Evolutionary conservation across 2,888 invertebrate species (phyloP), one percentile per base, ranked within the genome.

Genomic region (Oasisia sp.): DNA sequence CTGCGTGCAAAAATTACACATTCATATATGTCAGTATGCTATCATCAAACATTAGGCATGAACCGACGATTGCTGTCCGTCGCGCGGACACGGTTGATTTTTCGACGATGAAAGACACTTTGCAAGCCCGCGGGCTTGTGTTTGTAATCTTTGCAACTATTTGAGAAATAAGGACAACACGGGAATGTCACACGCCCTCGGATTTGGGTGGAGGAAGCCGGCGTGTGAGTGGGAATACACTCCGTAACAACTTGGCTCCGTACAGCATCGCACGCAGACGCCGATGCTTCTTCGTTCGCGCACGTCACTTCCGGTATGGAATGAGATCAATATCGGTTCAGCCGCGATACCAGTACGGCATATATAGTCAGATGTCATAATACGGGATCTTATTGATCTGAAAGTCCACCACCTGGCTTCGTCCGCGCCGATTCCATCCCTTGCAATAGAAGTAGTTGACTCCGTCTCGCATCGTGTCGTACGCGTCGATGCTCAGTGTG

Each of bases 391-490:
- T 91, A 45, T 91, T 44, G 14, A 91, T 50, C 32, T 14, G 19
- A 32, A 91, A 91, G 45, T 91, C n/a, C 45, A 50, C 14, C 5
- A 0, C 14, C 45, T 91, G 8, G 50, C 91, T 91, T 14, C 32
- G 32, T 19, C 91, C 50, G 50, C n/a, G 27, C 12, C 32, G 32
- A 32, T 91, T 91, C 45, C 44, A 45, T 4, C 91, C 91, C n/a
- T 45, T 91, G 45, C 91, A 91, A 45, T 91, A 91, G 91, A 91
- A 91, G 91, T 27, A 27, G 45, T 91, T 91, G 19, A 12, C 45
- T 5, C 50, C 91, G n/a, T 32, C 44, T 19, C 32, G 32, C 91
- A 91, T 32, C 91, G 50, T 50, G 44, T 32, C 44, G 45, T 50
- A 91, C 5, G 50, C 44, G 44, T 91, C 45, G 19, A 32, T 14